These are phyloP conservation scores for Diglossa cyanea DNA, from an alignment of 2,797 vertebrate genomes.

Conservation along the genomic window DNA sequence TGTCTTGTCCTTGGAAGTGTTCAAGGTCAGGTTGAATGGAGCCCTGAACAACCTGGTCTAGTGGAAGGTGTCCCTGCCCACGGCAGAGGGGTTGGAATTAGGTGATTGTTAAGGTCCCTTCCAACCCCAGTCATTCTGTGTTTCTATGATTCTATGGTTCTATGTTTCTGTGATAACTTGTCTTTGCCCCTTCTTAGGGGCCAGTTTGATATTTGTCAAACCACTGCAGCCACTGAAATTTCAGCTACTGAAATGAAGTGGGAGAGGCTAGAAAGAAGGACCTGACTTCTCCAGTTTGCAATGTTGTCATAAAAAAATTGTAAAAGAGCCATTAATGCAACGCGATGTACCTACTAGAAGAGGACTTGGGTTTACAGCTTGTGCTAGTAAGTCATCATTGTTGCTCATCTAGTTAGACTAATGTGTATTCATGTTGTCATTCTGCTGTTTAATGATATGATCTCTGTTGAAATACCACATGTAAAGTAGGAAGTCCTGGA, in stretches of 20 bases:
- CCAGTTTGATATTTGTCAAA: background rate
- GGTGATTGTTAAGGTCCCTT: background rate
- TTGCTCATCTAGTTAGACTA: background rate
- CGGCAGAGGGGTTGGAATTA: fast-evolving
- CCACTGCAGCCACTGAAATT: background rate
- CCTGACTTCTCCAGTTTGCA: background rate
- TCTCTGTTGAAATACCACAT: background rate
- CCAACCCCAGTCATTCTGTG: no score
- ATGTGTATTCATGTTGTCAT: background rate
- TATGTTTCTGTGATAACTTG: background rate
- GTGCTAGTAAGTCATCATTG: background rate
- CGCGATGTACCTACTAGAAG: fast-evolving
- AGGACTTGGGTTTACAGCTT: background rate
- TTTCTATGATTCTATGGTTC: background rate
- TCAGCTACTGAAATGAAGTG: background rate
- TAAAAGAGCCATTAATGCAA: background rate
- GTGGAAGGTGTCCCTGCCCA: background rate
- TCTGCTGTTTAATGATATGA: background rate
- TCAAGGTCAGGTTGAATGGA: background rate
- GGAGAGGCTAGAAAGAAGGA: background rate
- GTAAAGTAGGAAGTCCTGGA: background rate
- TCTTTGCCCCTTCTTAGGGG: background rate
- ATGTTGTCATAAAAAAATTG: background rate
- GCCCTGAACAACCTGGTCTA: background rate
- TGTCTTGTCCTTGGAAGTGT: background rate